Evolutionary conservation across 2,888 invertebrate species (phyloP).

Genomic region (Thymelicus lineola): DNA sequence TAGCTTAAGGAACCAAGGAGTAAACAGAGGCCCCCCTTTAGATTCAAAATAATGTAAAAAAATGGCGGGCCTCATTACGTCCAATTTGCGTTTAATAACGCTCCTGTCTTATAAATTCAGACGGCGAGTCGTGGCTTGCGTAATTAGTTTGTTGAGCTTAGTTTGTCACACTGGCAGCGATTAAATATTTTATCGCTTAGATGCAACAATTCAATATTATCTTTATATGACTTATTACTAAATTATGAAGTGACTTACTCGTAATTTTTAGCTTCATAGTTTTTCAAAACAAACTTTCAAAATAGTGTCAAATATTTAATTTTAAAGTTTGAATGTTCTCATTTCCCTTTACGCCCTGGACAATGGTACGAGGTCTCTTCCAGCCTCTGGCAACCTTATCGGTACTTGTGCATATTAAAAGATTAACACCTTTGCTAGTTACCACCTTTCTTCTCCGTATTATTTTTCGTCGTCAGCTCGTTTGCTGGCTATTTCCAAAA

Average conservation of each 20-base stretch:
- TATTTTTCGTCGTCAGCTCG: no score
- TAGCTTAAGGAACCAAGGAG: constrained; percentile 12
- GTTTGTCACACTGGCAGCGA: constrained; percentile 31
- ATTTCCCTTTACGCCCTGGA: no score
- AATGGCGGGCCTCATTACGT: constrained; percentile 49
- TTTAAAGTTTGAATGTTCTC: no score
- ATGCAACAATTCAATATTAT: no score
- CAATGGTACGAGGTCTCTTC: no score
- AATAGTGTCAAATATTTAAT: not conserved
- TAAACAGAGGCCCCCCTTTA: constrained; percentile 17
- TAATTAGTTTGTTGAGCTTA: constrained; percentile 54
- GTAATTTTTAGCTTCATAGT: no score
- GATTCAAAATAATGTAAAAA: constrained; percentile 45
- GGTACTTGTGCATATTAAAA: not conserved
- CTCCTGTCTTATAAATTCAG: constrained; percentile 57
- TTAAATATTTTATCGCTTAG: not conserved
- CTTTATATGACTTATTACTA: no score
- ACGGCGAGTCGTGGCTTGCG: constrained; percentile 43
- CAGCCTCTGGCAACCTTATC: not conserved
- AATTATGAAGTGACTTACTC: no score
- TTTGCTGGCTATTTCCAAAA: no score
- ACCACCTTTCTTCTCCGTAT: no score
- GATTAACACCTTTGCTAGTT: no score
- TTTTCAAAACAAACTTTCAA: no score
- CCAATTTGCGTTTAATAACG: constrained; percentile 56